phyloP scores from a whole-genome alignment of 2,797 vertebrate genomes.

The Betta splendens region DNA sequence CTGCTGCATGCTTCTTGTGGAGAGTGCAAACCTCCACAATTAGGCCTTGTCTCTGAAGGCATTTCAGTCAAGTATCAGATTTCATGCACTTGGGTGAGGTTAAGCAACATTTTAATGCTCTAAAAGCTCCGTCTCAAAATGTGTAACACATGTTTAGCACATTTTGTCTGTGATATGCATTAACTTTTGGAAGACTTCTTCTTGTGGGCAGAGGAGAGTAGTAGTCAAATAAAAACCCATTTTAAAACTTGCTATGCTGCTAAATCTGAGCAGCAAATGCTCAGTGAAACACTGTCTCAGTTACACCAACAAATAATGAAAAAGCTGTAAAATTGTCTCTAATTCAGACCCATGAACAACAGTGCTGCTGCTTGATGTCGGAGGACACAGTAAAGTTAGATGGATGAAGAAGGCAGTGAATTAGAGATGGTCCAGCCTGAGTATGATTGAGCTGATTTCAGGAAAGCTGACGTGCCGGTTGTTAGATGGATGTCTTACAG shows the following conservation, averaged over 20 bases:
- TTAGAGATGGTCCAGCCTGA: slow-evolving; percentile 9
- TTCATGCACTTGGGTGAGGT: slow-evolving; percentile 29
- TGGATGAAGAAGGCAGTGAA: background rate
- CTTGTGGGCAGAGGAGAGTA: background rate
- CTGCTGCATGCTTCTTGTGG: background rate
- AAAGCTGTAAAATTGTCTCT: background rate
- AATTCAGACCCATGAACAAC: background rate
- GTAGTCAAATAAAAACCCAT: background rate
- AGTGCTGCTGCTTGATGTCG: background rate
- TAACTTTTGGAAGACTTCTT: slow-evolving; percentile 4
- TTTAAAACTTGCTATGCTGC: background rate
- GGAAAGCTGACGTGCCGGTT: slow-evolving; percentile 7
- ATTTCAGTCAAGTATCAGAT: slow-evolving; percentile 46
- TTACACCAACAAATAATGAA: background rate
- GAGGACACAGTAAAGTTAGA: background rate
- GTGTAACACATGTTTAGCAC: background rate
- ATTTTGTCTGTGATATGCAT: slow-evolving; percentile 1
- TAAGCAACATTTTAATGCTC: slow-evolving; percentile 37
- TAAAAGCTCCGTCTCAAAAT: slow-evolving; percentile 28
- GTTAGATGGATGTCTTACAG: slow-evolving; percentile 15
- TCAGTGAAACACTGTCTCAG: background rate
- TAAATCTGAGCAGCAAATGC: background rate
- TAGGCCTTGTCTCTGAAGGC: slow-evolving; percentile 28
- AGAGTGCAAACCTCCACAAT: background rate
- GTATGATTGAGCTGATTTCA: slow-evolving; percentile 12